Percentiles rank a stretch among this genome's conserved stretches.
phyloP scores from a whole-genome alignment of 1,140 invertebrate species.

The Sitophilus oryzae region DNA sequence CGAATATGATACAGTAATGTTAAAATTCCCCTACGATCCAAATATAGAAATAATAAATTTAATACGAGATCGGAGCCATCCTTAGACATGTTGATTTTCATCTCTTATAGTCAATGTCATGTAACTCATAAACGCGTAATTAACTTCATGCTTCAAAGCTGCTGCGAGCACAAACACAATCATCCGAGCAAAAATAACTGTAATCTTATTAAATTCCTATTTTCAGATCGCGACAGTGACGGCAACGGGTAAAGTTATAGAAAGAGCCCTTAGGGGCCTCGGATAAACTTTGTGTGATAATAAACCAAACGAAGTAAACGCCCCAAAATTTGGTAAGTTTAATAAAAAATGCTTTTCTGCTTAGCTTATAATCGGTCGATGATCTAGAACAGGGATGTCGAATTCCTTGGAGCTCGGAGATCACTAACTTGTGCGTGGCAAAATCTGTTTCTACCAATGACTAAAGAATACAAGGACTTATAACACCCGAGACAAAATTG shows the following conservation, averaged over 20 bases:
- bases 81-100: not conserved
- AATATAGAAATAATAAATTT: too few species aligned
- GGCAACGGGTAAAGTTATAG: constrained; percentile 22
- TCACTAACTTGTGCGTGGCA: too few species aligned
- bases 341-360: not conserved
- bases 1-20: too few species aligned
- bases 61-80: not conserved
- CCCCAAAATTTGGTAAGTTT: constrained; percentile 11
- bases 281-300: constrained; percentile 20
- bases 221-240: constrained; percentile 26
- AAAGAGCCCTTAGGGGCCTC: constrained; percentile 26
- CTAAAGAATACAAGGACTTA: too few species aligned
- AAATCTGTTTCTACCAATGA: too few species aligned
- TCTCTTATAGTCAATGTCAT: not conserved
- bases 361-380: not conserved
- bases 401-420: too few species aligned
- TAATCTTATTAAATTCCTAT: constrained; percentile 15
- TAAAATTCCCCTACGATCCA: not conserved
- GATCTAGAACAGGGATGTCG: too few species aligned
- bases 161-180: constrained; percentile 3
- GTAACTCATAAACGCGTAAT: too few species aligned
- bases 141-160: not conserved
- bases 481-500: too few species aligned
- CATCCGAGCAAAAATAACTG: constrained; percentile 10
- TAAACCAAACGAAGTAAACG: constrained; percentile 12